Base-by-base conservation (phyloP, 92 coral and sea anemone genomes). In the Heliopora coerulea region DNA sequence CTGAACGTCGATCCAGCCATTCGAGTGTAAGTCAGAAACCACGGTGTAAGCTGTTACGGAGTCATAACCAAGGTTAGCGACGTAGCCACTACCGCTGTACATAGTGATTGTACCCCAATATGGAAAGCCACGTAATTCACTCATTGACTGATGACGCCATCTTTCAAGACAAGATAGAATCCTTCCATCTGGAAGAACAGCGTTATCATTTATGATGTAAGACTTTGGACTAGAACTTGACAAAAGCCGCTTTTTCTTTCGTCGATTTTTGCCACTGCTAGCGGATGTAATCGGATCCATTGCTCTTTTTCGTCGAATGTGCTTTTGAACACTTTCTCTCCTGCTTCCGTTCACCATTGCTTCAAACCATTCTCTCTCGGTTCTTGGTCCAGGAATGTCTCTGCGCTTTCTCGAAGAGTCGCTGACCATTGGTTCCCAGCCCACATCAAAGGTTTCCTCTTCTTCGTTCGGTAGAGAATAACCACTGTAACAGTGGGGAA, bases 31-130 rank as follows among this genome's bases (percentile, higher is more conserved):
- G 44, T 83, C 86, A 1, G 54, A 49, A 35, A 89, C 80, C 28
- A 91, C 97, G 33, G 79, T 81, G 28, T 80, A 74, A 8, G 97
- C 91, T 18, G 96, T 87, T n/a, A 46, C 77, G 5, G 80, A 39
- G 72, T 91, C 83, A 82, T 91, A 91, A 23, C 72, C 72, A 3
- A 91, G 85, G 40, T 91, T 91, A 11, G 96, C 97, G 19, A 85
- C 87, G 59, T 84, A 91, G 2, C 97, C 97, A 25, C 97, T 90
- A 17, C 97, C 97, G 54, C 88, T 83, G 66, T 86, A 91, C 28
- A 70, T 57, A 13, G 83, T 37, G 11, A 68, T 39, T 29, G 58
- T 40, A 17, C 97, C 97, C 97, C 91, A 87, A 83, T 89, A 92
- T 14, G 97, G 97, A 68, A 86, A 92, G 21, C 96, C 97, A 23